A percentile compares a stretch with the other conserved stretches of the same genome.
Conservation (phyloP, 2,113 vertebrate genomes). For the Hiodon tergisus region DNA sequence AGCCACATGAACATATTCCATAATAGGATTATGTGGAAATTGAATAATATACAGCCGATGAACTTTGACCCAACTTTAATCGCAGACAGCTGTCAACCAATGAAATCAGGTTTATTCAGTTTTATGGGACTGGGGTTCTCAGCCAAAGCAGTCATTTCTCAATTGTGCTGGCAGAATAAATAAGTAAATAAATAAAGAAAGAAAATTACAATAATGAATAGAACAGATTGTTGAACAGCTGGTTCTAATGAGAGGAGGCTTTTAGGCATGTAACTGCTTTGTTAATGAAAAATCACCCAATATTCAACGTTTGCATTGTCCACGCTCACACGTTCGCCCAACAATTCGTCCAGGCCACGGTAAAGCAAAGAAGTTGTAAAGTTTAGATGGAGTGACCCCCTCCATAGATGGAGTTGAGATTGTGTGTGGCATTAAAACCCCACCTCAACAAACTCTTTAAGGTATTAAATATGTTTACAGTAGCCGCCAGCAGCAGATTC, state of each 20-base stretch:
- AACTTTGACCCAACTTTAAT: conserved; percentile 10
- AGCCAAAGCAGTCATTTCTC: conserved; percentile 20
- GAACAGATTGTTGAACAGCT: conserved; percentile 44
- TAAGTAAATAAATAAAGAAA: conserved; percentile 7
- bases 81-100: conserved; percentile 12
- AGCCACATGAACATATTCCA: not conserved
- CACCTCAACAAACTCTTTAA: conserved; percentile 13
- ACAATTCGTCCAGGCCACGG: not conserved
- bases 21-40: conserved; percentile 6
- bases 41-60: not conserved
- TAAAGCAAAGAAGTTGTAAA: not conserved
- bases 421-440: not conserved
- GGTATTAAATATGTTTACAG: conserved; percentile 9
- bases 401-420: not conserved
- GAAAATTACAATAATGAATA: conserved; percentile 24
- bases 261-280: conserved; percentile 37
- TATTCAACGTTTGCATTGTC: conserved; percentile 18
- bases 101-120: conserved; percentile 18
- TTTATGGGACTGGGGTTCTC: conserved; percentile 20
- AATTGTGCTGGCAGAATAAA: conserved; percentile 31
- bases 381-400: not conserved
- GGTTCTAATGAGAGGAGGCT: conserved; percentile 29
- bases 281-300: conserved; percentile 27
- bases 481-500: not conserved
- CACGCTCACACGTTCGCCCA: not conserved